Percentiles rank a stretch among this genome's conserved stretches.
Conservation (phyloP, 2,888 invertebrate species). For the Sphinx pinastri region DNA sequence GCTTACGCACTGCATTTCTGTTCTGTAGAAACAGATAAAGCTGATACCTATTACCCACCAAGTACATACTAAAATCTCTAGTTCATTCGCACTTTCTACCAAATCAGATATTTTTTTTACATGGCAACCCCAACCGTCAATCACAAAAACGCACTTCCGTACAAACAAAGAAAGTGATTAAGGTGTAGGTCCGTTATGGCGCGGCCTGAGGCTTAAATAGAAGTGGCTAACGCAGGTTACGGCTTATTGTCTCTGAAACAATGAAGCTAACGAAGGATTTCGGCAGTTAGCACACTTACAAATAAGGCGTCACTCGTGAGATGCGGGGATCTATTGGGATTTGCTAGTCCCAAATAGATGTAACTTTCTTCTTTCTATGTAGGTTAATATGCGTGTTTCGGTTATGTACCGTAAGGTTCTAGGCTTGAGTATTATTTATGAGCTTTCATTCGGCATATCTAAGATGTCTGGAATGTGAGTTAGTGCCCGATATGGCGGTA, state of each 20-base stretch:
- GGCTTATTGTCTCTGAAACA: conserved; percentile 26
- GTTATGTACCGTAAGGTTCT: too few relatives aligned
- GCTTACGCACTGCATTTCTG: too few relatives aligned
- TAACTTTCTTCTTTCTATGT: conserved; percentile 7
- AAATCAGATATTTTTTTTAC: not conserved
- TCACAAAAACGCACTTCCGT: conserved; percentile 24
- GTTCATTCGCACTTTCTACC: not conserved
- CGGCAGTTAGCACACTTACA: conserved; percentile 17
- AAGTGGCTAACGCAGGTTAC: conserved; percentile 22
- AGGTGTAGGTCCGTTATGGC: conserved; percentile 6
- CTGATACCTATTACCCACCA: too few relatives aligned
- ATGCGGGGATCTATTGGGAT: conserved; percentile 16
- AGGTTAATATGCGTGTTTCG: not conserved
- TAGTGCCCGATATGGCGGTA: too few relatives aligned
- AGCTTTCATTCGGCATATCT: not conserved
- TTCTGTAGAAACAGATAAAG: too few relatives aligned
- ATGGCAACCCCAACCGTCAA: not conserved
- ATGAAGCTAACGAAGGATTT: conserved; percentile 23
- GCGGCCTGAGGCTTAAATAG: conserved; percentile 23
- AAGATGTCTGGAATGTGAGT: not conserved
- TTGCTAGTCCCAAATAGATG: not conserved
- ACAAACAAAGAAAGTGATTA: conserved; percentile 34
- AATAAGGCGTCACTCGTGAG: conserved; percentile 7
- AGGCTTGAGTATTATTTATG: too few relatives aligned
- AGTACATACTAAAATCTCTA: too few relatives aligned